Evolutionary conservation across 1,140 invertebrate species (phyloP).

Genomic region (Apis florea): DNA sequence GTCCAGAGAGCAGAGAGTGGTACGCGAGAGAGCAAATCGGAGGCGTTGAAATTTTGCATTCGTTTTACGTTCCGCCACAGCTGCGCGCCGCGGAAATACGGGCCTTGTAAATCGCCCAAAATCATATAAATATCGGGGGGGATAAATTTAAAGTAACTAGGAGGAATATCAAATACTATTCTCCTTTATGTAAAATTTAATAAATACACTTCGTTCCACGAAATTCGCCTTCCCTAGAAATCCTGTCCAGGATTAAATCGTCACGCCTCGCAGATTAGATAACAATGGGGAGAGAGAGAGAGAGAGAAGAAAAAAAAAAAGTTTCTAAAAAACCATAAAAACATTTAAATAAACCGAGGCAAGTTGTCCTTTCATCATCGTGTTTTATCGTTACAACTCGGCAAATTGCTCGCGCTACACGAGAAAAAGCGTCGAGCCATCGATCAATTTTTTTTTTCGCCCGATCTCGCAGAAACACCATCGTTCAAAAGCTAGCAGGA

Average conservation of each 20-base stretch:
- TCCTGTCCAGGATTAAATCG: not conserved
- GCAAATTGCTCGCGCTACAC: constrained; percentile 3
- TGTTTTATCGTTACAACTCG: constrained; percentile 9
- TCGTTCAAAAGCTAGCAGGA: not conserved
- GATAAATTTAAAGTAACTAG: not conserved
- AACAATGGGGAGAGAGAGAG: no score
- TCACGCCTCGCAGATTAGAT: not conserved
- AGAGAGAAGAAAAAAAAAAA: not conserved
- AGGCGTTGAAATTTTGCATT: not conserved
- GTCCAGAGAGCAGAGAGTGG: not conserved
- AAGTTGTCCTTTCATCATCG: not conserved
- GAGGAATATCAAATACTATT: not conserved
- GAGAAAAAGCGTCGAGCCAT: constrained; percentile 17
- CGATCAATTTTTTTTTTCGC: not conserved
- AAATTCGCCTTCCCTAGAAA: no score
- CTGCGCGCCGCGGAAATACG: not conserved
- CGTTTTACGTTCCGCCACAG: no score
- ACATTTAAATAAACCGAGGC: constrained; percentile 12
- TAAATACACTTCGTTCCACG: no score
- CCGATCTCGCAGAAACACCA: not conserved
- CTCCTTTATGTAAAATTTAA: not conserved
- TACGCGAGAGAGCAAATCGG: not conserved
- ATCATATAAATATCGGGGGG: not conserved
- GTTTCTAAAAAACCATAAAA: not conserved
- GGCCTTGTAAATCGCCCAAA: not conserved